Evolutionary conservation across 2,888 invertebrate genomes (phyloP).

Genomic region (Mystacides longicornis): DNA sequence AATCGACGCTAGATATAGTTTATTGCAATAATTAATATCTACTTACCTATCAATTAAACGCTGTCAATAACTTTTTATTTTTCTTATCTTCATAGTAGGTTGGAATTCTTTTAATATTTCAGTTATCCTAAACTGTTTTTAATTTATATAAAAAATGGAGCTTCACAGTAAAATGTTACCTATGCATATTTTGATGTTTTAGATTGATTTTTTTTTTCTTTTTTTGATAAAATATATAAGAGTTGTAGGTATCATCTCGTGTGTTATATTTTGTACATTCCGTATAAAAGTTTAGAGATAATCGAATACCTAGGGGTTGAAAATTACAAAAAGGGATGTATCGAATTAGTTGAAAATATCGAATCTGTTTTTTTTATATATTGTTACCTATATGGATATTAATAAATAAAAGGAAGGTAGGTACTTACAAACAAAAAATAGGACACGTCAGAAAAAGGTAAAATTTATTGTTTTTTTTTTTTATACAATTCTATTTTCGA

Average conservation of each 20-base stretch:
- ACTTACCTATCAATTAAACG: too few species aligned
- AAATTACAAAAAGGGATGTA: constrained; percentile 5
- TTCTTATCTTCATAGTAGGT: too few species aligned
- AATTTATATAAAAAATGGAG: too few species aligned
- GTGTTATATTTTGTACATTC: neutral
- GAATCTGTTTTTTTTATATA: neutral
- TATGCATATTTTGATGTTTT: too few species aligned
- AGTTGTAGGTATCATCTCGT: neutral
- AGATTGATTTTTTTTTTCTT: too few species aligned
- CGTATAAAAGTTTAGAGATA: neutral
- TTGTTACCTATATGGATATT: neutral
- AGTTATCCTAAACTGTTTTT: too few species aligned
- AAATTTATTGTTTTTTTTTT: constrained; percentile 26
- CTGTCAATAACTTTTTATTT: too few species aligned
- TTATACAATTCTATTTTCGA: neutral
- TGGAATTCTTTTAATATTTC: too few species aligned
- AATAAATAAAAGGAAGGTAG: constrained; percentile 2
- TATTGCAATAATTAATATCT: too few species aligned
- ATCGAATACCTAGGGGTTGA: neutral
- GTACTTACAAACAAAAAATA: constrained; percentile 5
- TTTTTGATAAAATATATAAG: too few species aligned
- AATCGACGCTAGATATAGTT: too few species aligned
- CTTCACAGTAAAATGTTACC: too few species aligned
- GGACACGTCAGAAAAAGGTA: constrained; percentile 16
- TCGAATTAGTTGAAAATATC: neutral